A percentile compares a stretch with the other conserved stretches of the same genome.
These are phyloP conservation scores for Phoebastria nigripes DNA, from an alignment of 2,797 vertebrate species.

Conservation along the genomic window DNA sequence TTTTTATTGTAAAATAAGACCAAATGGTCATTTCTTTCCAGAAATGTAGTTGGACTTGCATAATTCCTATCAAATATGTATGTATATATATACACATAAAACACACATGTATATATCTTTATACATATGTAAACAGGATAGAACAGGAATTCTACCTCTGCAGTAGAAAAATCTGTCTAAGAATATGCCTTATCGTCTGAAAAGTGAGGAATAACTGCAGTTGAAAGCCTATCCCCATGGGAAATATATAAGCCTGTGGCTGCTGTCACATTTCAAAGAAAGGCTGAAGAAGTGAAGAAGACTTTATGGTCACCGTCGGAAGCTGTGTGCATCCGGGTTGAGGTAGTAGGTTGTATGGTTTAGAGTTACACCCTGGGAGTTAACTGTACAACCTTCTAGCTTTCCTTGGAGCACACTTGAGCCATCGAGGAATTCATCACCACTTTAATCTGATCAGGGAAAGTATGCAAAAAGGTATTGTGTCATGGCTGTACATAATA, in stretches of 20 bases:
- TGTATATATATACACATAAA: neutral
- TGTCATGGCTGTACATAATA: slow-evolving; percentile 63
- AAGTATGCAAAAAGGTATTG: slow-evolving; percentile 73
- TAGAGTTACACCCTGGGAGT: slow-evolving; percentile 99
- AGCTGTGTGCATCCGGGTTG: slow-evolving; percentile 99
- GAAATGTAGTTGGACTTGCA: neutral
- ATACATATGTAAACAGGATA: neutral
- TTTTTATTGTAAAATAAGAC: neutral
- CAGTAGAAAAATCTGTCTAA: neutral
- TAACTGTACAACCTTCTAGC: slow-evolving; percentile 99
- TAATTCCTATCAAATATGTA: neutral
- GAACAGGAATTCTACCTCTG: neutral
- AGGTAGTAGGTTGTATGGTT: slow-evolving; percentile 99
- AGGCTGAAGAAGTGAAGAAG: slow-evolving; percentile 77
- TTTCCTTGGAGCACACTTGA: slow-evolving; percentile 99
- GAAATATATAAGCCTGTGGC: slow-evolving; percentile 51
- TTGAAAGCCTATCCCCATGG: neutral
- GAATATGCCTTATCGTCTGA: neutral
- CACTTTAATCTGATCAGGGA: slow-evolving; percentile 72
- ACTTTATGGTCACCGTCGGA: slow-evolving; percentile 74
- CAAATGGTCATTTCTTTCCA: neutral
- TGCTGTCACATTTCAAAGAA: slow-evolving; percentile 68
- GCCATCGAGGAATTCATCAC: slow-evolving; percentile 85
- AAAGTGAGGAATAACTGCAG: neutral
- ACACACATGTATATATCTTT: neutral